These are phyloP conservation scores for Poecilobothrus nobilitatus DNA, from an alignment of 2,888 invertebrate genomes.

Conservation along the genomic window DNA sequence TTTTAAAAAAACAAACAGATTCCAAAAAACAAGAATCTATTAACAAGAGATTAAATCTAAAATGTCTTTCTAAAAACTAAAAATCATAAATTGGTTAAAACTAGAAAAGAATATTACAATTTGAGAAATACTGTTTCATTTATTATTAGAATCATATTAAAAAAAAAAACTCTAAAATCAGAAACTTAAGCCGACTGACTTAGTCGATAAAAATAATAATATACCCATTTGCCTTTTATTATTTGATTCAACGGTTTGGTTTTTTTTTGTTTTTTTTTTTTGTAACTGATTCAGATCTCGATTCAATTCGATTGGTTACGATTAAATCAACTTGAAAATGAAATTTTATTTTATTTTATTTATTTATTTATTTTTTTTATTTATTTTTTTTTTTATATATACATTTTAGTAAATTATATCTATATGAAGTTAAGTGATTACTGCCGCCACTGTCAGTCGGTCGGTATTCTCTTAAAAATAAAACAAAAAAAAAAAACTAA, in stretches of 20 bases:
- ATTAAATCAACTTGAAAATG: neutral
- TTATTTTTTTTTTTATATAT: neutral
- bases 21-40: too few species aligned
- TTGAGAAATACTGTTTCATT: too few species aligned
- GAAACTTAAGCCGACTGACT: neutral
- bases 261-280: neutral
- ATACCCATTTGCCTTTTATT: conserved; percentile 4
- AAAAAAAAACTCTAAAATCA: neutral
- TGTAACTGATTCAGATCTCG: neutral
- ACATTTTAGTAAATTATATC: neutral
- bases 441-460: neutral
- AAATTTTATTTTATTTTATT: neutral
- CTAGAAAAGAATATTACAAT: too few species aligned
- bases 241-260: neutral
- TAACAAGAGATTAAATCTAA: too few species aligned
- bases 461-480: neutral
- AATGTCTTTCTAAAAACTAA: too few species aligned
- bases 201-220: neutral
- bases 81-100: too few species aligned
- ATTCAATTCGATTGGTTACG: neutral
- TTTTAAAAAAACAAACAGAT: too few species aligned
- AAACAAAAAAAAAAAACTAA: neutral
- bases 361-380: neutral
- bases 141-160: neutral
- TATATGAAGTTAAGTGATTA: conserved; percentile 4